Evolutionary conservation across 2,113 vertebrate species (phyloP).

Genomic region (Sylvilagus bachmani): DNA sequence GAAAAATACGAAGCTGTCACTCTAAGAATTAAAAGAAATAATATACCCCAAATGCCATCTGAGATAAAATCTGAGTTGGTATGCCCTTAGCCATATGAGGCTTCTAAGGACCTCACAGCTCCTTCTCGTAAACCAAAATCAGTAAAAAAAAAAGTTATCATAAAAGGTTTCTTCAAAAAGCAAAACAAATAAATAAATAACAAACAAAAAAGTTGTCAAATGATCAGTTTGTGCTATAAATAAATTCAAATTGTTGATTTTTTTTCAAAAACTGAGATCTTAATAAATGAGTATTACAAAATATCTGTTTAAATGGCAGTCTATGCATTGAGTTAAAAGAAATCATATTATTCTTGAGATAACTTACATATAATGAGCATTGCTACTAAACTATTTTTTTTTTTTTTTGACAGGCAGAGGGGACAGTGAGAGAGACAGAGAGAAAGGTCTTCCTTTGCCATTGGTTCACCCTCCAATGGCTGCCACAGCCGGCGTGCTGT

Average conservation of each 20-base stretch:
- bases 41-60: slow-evolving; percentile 34
- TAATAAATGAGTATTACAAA: neutral
- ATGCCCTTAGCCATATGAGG: neutral
- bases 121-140: slow-evolving; percentile 38
- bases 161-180: too few species aligned
- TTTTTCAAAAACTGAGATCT: slow-evolving; percentile 36
- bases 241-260: slow-evolving; percentile 29
- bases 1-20: slow-evolving; percentile 13
- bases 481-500: too few species aligned
- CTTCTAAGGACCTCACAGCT: slow-evolving; percentile 16
- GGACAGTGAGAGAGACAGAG: too few species aligned
- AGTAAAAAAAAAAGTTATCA: neutral
- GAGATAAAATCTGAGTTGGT: slow-evolving; percentile 48
- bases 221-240: neutral
- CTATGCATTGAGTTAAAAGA: neutral
- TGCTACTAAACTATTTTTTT: too few species aligned
- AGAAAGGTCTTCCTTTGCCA: too few species aligned
- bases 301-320: slow-evolving; percentile 45
- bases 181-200: too few species aligned
- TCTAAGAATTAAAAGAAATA: slow-evolving; percentile 58
- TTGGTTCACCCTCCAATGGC: too few species aligned
- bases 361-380: neutral
- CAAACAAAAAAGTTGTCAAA: slow-evolving; percentile 43
- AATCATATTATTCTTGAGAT: slow-evolving; percentile 36
- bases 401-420: too few species aligned